Evolutionary conservation across 2,797 vertebrate genomes (phyloP).

Genomic region (Astyanax mexicanus): DNA sequence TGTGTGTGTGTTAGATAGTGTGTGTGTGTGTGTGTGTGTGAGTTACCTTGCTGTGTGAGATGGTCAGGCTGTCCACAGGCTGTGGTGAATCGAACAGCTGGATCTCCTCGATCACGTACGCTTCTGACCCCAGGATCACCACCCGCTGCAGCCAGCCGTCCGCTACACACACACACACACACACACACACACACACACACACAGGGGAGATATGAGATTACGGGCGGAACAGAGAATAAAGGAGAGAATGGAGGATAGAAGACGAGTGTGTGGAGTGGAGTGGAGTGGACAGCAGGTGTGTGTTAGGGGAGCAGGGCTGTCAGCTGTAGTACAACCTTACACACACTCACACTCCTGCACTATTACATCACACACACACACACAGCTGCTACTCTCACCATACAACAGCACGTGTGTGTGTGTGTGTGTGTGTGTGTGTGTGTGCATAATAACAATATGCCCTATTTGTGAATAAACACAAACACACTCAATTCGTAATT

Average conservation of each 20-base stretch:
- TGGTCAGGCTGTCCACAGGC: conserved; percentile 90
- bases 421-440: conserved; percentile 23
- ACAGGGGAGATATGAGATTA: neutral
- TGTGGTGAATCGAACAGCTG: conserved; percentile 89
- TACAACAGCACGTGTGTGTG: conserved; percentile 49
- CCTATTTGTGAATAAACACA: too few relatives aligned
- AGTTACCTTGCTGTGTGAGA: conserved; percentile 87
- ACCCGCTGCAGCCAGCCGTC: conserved; percentile 94
- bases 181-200: too few relatives aligned
- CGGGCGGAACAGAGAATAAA: rapidly evolving
- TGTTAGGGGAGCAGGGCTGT: conserved; percentile 46
- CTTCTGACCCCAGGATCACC: conserved; percentile 79
- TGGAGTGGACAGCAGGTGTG: conserved; percentile 17
- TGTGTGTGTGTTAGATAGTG: conserved; percentile 6
- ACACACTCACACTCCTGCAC: conserved; percentile 63
- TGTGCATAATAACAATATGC: too few relatives aligned
- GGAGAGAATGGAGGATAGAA: neutral
- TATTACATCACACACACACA: conserved; percentile 63
- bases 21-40: neutral
- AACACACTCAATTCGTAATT: too few relatives aligned
- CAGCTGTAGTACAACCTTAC: conserved; percentile 60
- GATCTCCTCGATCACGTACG: conserved; percentile 93
- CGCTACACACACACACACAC: too few relatives aligned
- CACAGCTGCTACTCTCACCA: conserved; percentile 73
- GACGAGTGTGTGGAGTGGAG: neutral